Percentiles rank a stretch among this genome's conserved stretches.
These are phyloP conservation scores for Scatophagus argus DNA, from an alignment of 2,113 vertebrate species.

Conservation along the genomic window DNA sequence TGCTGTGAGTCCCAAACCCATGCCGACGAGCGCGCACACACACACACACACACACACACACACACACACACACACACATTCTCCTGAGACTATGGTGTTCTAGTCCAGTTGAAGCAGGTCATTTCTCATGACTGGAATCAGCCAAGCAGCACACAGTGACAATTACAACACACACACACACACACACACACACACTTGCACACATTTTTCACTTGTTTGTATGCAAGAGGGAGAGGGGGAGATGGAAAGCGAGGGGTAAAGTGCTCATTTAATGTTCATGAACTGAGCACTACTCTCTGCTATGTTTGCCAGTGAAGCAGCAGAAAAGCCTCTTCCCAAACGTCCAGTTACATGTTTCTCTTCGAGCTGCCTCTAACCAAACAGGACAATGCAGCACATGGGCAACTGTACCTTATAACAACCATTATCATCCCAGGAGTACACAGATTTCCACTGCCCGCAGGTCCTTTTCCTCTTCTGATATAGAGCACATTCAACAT, in stretches of 20 bases:
- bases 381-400: background rate
- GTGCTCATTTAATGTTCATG: slow-evolving; percentile 65
- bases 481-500: slow-evolving; percentile 33
- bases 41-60: background rate
- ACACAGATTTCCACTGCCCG: background rate
- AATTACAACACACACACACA: slow-evolving; percentile 22
- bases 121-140: slow-evolving; percentile 55
- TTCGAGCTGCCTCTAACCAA: slow-evolving; percentile 12
- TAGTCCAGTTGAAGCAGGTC: slow-evolving; percentile 50
- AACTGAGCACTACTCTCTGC: slow-evolving; percentile 31
- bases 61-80: background rate
- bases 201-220: slow-evolving; percentile 1
- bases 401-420: background rate
- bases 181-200: background rate
- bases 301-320: slow-evolving; percentile 34
- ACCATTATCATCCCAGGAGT: background rate
- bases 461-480: background rate
- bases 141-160: slow-evolving; percentile 15
- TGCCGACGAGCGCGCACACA: slow-evolving; percentile 3
- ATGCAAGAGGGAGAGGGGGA: background rate
- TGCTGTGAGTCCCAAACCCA: slow-evolving; percentile 37
- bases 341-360: slow-evolving; percentile 11
- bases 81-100: slow-evolving; percentile 44
- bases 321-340: slow-evolving; percentile 21
- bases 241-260: slow-evolving; percentile 13